phyloP scores from a whole-genome alignment of 2,888 invertebrate genomes.

The Conchocele bisecta region DNA sequence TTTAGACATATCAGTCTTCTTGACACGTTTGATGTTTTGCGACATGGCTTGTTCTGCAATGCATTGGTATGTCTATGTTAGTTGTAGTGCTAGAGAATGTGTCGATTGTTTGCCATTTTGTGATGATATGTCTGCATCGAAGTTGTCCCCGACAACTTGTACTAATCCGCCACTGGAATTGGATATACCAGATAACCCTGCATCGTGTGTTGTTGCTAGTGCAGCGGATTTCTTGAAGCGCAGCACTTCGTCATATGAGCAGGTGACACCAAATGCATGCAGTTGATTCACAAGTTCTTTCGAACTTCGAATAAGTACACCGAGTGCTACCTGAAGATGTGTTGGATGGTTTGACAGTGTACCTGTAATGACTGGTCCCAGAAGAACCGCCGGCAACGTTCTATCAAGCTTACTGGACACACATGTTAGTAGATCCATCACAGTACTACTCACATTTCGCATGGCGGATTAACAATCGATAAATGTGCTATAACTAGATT shows the following conservation, averaged over 20 bases:
- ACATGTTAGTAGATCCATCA: no score
- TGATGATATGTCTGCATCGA: constrained; percentile 36
- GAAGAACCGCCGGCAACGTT: no score
- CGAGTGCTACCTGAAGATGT: no score
- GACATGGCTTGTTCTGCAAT: not conserved
- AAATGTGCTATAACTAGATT: no score
- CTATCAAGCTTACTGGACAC: no score
- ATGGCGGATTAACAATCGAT: no score
- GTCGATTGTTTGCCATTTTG: constrained; percentile 34
- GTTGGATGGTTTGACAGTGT: no score
- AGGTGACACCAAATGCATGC: no score
- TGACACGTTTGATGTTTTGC: not conserved
- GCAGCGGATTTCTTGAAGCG: constrained; percentile 61
- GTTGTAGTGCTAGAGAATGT: constrained; percentile 22
- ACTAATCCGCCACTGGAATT: not conserved
- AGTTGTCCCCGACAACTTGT: constrained; percentile 24
- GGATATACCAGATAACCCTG: not conserved
- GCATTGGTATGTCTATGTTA: constrained; percentile 12
- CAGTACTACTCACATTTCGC: no score
- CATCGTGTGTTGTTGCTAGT: constrained; percentile 18
- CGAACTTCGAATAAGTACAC: no score
- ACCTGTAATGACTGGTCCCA: no score
- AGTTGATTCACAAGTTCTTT: no score
- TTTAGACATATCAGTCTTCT: constrained; percentile 4
- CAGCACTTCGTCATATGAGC: constrained; percentile 60